Evolutionary conservation across 2,113 vertebrate species (phyloP), one percentile per base, ranked within the genome.

Genomic region (Pomatorhinus ruficollis): DNA sequence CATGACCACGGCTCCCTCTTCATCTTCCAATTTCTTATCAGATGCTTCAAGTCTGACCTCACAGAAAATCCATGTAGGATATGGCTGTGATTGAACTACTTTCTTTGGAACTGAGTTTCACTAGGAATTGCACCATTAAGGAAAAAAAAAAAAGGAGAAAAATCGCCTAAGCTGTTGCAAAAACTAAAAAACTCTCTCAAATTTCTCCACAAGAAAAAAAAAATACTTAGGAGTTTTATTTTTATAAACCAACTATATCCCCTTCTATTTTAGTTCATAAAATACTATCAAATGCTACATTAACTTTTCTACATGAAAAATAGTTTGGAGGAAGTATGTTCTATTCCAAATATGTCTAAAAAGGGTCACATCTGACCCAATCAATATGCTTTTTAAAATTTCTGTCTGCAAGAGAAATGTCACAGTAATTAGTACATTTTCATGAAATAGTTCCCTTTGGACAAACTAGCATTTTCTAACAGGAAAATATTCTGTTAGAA

Each of bases 401-500:
- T 91, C 79, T 95, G 12, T 81, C 94, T 89, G 64, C 77, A 75
- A 91, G 61, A 78, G 74, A 97, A 97, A 96, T 95, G 89, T 74
- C 92, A 95, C 0, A 0, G 22, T 83, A 93, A 94, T 90, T 96
- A 95, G 79, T 77, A 70, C 79, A 78, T 78, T 83, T 91, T 54
- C 44, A 57, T 68, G 35, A 81, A 95, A 83, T 90, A 87, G 75
- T 92, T 96, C 76, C 79, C 88, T 92, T 94, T 78, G 83, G 95
- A 88, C 56, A 75, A 95, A 83, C 35, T 71, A 53, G 52, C 59
- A 81, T 94, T 95, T 95, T 93, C 44, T 63, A 93, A 52, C 23
- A 50, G 85, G n/a, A 76, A 70, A 93, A 78, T 76, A 60, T 18
- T 79, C 87, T 70, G 52, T 52, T 66, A 70, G 78, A 80, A 82